Evolutionary conservation across 2,797 vertebrate species (phyloP).

Genomic region (Poeciliopsis gracilis): DNA sequence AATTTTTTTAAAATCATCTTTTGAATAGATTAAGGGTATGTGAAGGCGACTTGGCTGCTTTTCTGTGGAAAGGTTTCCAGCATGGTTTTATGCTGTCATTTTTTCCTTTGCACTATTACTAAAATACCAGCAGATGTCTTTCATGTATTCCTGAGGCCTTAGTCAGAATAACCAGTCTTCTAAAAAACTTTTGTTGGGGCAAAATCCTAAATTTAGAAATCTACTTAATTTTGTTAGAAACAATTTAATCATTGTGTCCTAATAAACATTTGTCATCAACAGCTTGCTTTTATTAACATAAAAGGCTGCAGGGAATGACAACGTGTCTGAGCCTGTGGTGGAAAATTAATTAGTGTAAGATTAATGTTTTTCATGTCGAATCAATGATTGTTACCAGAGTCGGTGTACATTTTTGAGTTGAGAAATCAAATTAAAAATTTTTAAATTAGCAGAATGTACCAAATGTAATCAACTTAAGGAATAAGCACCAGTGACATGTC

Average conservation of each 20-base stretch:
- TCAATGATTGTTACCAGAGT: background rate
- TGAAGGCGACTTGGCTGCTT: slow-evolving; percentile 2
- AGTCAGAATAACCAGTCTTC: background rate
- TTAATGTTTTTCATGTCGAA: slow-evolving; percentile 9
- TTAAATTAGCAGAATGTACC: background rate
- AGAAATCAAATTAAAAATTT: background rate
- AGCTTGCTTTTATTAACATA: slow-evolving; percentile 3
- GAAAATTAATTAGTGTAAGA: slow-evolving; percentile 3
- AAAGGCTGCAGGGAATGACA: slow-evolving; percentile 13
- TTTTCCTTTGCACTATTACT: slow-evolving; percentile 35
- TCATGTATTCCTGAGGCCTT: background rate
- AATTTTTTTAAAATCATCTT: background rate
- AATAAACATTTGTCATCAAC: slow-evolving; percentile 28
- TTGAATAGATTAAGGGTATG: background rate
- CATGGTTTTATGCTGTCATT: slow-evolving; percentile 40
- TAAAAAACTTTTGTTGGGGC: background rate
- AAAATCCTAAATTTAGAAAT: background rate
- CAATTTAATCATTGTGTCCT: slow-evolving; percentile 21
- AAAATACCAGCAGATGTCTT: slow-evolving; percentile 20
- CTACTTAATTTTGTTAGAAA: background rate
- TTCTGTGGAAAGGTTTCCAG: slow-evolving; percentile 48
- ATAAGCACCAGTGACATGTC: background rate
- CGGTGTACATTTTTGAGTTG: background rate
- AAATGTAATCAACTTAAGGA: background rate
- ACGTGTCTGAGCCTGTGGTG: background rate